Conservation (phyloP, 92 coral and sea anemone genomes). For the Palythoa heliodiscus region DNA sequence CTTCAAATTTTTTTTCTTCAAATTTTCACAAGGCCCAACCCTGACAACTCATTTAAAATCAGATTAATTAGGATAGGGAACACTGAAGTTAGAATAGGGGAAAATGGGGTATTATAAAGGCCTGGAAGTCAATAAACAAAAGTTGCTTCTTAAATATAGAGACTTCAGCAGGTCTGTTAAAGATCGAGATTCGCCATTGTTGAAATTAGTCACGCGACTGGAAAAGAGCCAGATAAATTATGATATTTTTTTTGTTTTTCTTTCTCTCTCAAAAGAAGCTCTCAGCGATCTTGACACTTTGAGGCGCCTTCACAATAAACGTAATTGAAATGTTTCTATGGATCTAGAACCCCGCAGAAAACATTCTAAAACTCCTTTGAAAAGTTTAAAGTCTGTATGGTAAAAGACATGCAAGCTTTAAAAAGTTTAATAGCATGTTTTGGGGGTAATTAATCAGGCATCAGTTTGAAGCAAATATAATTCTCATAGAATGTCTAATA, state of each 20-base stretch:
- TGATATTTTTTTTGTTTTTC: not conserved
- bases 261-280: not conserved
- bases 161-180: not conserved
- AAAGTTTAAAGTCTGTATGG: not conserved
- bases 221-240: not conserved
- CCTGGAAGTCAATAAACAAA: not conserved
- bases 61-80: too few species aligned
- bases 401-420: too few species aligned
- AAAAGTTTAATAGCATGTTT: too few species aligned
- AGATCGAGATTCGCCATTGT: not conserved
- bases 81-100: too few species aligned
- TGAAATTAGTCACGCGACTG: not conserved
- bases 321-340: constrained; percentile 7
- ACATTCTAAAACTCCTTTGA: not conserved
- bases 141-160: not conserved
- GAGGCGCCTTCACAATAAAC: not conserved
- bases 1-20: too few species aligned
- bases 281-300: not conserved
- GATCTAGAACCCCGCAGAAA: not conserved
- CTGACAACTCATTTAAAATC: too few species aligned
- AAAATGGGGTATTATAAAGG: not conserved
- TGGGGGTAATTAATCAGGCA: too few species aligned
- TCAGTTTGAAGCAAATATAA: too few species aligned
- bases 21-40: too few species aligned
- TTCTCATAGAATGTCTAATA: too few species aligned